Percentiles rank a stretch among this genome's conserved stretches.
Evolutionary conservation across 2,888 invertebrate species (phyloP).

Genomic region (Coelogynopora nodosa): DNA sequence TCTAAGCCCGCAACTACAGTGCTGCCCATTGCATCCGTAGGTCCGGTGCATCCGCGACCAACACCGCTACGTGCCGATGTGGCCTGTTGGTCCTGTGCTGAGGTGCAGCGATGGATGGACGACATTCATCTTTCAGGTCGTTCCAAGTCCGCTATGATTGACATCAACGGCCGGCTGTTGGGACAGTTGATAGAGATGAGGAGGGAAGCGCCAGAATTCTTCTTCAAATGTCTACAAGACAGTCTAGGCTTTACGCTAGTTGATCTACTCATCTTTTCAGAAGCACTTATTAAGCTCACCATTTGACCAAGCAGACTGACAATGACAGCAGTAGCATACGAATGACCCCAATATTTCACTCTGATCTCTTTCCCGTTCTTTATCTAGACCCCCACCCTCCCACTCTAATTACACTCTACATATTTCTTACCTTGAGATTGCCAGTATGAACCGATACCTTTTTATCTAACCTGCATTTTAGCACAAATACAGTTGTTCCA

Average conservation of each 20-base stretch:
- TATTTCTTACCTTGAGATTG: neutral
- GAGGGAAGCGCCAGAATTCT: constrained; percentile 54
- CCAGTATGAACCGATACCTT: neutral
- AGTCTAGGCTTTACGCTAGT: constrained; percentile 53
- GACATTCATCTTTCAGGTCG: neutral
- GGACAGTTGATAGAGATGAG: constrained; percentile 2
- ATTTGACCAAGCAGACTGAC: neutral
- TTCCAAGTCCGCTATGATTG: neutral
- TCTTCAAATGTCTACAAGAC: constrained; percentile 54
- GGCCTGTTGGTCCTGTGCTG: neutral
- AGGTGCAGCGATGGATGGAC: constrained; percentile 30
- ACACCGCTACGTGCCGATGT: neutral
- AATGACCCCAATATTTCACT: neutral
- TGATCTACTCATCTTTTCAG: constrained; percentile 54
- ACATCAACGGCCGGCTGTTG: constrained; percentile 15
- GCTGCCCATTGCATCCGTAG: neutral
- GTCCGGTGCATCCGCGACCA: neutral
- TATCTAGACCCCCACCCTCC: neutral
- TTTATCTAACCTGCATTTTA: neutral
- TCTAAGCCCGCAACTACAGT: neutral
- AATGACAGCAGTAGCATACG: neutral
- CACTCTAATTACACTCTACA: neutral
- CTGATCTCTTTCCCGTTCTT: neutral
- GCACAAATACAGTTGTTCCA: neutral
- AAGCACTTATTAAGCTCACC: constrained; percentile 51